Percentiles rank a stretch among this genome's conserved stretches.
Evolutionary conservation across 2,113 vertebrate species (phyloP).

Genomic region (Campylomormyrus numenius): DNA sequence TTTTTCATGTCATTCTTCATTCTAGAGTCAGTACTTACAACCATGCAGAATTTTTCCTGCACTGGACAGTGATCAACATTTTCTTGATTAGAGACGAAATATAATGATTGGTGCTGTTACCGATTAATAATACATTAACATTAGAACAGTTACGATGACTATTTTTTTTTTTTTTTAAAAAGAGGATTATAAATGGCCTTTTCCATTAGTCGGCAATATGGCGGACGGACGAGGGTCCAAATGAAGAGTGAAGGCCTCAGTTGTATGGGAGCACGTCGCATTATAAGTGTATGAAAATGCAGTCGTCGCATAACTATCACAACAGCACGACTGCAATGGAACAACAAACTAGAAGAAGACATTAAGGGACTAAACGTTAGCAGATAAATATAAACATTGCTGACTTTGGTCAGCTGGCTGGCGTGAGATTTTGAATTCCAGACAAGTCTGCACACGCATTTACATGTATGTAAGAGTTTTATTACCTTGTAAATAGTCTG

Average conservation of each 20-base stretch:
- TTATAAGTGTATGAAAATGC: not conserved
- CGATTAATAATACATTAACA: not conserved
- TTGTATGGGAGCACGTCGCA: not conserved
- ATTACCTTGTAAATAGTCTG: too few species aligned
- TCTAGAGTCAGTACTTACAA: not conserved
- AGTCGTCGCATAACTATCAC: not conserved
- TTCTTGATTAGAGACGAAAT: not conserved
- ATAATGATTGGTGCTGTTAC: not conserved
- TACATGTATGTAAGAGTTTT: too few species aligned
- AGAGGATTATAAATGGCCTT: not conserved
- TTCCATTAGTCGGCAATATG: not conserved
- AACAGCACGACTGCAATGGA: not conserved
- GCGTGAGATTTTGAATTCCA: too few species aligned
- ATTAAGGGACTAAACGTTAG: not conserved
- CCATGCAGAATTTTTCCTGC: not conserved
- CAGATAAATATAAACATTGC: not conserved
- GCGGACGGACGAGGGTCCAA: not conserved
- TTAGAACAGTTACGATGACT: not conserved
- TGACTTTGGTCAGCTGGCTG: too few species aligned
- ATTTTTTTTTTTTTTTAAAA: not conserved
- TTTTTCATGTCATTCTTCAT: not conserved
- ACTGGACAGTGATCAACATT: not conserved
- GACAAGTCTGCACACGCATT: too few species aligned
- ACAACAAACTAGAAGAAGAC: not conserved
- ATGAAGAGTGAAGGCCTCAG: not conserved